A percentile compares a stretch with the other conserved stretches of the same genome.
Evolutionary conservation across 2,888 invertebrate genomes (phyloP).

Genomic region (Masnerella sp.): DNA sequence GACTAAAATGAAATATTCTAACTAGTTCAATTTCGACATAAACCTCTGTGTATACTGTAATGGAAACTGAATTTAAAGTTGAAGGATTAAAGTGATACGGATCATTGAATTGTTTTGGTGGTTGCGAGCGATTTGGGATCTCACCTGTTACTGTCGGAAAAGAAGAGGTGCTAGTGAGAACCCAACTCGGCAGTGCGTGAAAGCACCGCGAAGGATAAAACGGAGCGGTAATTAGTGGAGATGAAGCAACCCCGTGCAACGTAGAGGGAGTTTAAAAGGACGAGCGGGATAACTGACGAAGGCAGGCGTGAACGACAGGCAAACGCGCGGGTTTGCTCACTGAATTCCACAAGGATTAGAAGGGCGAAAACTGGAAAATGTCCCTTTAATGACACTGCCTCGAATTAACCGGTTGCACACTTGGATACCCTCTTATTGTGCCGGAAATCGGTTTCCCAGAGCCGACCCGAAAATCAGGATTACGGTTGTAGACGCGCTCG

Average conservation of each 20-base stretch:
- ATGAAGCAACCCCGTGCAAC: slow-evolving; percentile 64
- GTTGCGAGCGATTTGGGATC: no score
- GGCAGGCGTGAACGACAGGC: slow-evolving; percentile 72
- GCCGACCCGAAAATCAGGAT: slow-evolving; percentile 51
- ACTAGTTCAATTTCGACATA: no score
- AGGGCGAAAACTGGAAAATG: slow-evolving; percentile 77
- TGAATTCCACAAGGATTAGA: slow-evolving; percentile 76
- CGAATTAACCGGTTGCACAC: slow-evolving; percentile 70
- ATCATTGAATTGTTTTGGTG: no score
- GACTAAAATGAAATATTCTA: no score
- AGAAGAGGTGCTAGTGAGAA: slow-evolving; percentile 55
- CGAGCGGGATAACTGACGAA: slow-evolving; percentile 70
- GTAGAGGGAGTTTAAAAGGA: slow-evolving; percentile 64
- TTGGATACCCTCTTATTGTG: slow-evolving; percentile 53
- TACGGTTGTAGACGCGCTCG: slow-evolving; percentile 44
- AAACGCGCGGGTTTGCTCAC: slow-evolving; percentile 73
- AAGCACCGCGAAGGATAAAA: slow-evolving; percentile 70
- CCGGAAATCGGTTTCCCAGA: slow-evolving; percentile 54
- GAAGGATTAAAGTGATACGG: no score
- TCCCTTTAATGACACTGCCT: slow-evolving; percentile 76
- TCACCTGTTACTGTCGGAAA: slow-evolving; percentile 50
- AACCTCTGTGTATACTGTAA: no score
- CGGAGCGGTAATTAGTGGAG: slow-evolving; percentile 76
- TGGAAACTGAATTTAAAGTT: no score
- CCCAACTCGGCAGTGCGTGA: slow-evolving; percentile 68